These are phyloP conservation scores for Hetaerina titia DNA, from an alignment of 2,888 invertebrate genomes.

Conservation along the genomic window DNA sequence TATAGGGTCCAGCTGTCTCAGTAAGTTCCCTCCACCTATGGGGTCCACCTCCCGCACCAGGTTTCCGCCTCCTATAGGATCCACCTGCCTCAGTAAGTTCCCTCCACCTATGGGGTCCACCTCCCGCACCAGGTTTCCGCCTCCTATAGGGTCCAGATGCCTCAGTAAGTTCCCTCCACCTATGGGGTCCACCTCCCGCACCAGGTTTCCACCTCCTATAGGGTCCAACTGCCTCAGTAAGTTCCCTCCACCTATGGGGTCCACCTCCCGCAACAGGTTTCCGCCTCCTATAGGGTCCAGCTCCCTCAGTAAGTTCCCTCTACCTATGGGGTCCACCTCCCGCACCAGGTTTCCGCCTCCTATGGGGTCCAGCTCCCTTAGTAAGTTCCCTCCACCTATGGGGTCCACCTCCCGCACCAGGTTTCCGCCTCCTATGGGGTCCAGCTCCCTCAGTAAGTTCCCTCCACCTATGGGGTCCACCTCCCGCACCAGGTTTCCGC, in stretches of 20 bases:
- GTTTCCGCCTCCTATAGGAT: slow-evolving; percentile 70
- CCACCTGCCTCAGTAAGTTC: slow-evolving; percentile 70
- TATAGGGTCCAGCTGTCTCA: slow-evolving; percentile 71
- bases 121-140: slow-evolving; percentile 71
- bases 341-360: slow-evolving; percentile 77
- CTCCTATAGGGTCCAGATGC: background rate
- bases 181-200: slow-evolving; percentile 71
- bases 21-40: slow-evolving; percentile 70
- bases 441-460: slow-evolving; percentile 69
- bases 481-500: slow-evolving; percentile 65
- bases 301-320: slow-evolving; percentile 73
- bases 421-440: slow-evolving; percentile 77
- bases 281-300: slow-evolving; percentile 78
- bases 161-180: slow-evolving; percentile 67
- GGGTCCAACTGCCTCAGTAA: slow-evolving; percentile 70
- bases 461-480: slow-evolving; percentile 69
- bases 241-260: background rate
- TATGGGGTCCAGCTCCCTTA: slow-evolving; percentile 77
- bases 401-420: slow-evolving; percentile 74
- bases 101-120: slow-evolving; percentile 68
- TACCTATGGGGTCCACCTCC: slow-evolving; percentile 72
- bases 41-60: slow-evolving; percentile 70
- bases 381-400: slow-evolving; percentile 71
- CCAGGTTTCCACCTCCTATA: slow-evolving; percentile 68
- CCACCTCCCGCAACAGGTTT: slow-evolving; percentile 74